A percentile compares a stretch with the other conserved stretches of the same genome.
phyloP scores from a whole-genome alignment of 2,888 invertebrate species.

The Pristionchus exspectatus region DNA sequence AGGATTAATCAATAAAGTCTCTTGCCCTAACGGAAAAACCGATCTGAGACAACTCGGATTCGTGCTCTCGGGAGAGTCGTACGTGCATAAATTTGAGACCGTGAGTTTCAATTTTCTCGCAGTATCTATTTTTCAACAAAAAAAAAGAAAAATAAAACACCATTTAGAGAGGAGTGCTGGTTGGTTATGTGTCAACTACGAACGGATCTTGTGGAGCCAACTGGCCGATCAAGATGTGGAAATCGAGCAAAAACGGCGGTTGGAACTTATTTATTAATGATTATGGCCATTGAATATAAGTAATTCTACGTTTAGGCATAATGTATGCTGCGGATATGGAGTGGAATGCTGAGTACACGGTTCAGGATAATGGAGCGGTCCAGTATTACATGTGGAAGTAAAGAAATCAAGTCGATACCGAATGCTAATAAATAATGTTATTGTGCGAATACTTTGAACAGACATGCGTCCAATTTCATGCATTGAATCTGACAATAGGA shows the following conservation, averaged over 20 bases:
- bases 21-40: neutral
- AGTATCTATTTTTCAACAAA: neutral
- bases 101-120: neutral
- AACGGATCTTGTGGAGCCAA: neutral
- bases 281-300: neutral
- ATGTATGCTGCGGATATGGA: neutral
- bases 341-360: neutral
- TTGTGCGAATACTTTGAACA: no score
- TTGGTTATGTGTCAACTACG: neutral
- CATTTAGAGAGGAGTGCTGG: neutral
- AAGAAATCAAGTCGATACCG: neutral
- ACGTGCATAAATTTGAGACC: neutral
- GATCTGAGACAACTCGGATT: neutral
- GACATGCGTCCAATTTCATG: no score
- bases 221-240: neutral
- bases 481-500: no score
- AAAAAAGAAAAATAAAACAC: no score
- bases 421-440: no score
- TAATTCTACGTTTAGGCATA: neutral
- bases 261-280: neutral
- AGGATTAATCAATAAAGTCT: neutral
- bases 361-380: neutral
- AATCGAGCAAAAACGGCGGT: neutral
- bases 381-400: constrained; percentile 6
- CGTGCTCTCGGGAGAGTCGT: neutral